phyloP scores from a whole-genome alignment of 2,797 vertebrate genomes.

The Premnoplex brunnescens region DNA sequence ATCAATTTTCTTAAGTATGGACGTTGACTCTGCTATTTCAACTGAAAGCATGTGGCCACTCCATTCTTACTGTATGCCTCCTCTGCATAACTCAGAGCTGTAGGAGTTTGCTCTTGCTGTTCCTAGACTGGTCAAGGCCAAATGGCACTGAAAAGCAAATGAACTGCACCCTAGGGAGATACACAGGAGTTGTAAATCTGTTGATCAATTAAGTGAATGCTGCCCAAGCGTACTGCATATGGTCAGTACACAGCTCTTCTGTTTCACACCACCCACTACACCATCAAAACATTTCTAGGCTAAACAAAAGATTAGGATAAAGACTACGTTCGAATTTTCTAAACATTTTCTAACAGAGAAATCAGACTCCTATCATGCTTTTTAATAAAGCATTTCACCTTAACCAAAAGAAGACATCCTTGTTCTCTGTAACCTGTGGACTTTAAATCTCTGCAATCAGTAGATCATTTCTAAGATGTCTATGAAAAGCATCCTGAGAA shows the following conservation, averaged over 20 bases:
- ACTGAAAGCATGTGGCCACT: background rate
- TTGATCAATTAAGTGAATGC: background rate
- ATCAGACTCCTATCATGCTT: background rate
- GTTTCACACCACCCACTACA: background rate
- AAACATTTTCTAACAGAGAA: background rate
- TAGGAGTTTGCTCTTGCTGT: background rate
- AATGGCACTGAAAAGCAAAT: background rate
- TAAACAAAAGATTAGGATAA: background rate
- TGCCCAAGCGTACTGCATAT: background rate
- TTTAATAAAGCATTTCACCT: background rate
- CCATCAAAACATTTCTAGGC: background rate
- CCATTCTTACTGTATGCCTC: background rate
- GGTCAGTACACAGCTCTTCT: background rate
- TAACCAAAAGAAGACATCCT: background rate
- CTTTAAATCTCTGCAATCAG: background rate
- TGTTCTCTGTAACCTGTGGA: background rate
- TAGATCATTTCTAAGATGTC: background rate
- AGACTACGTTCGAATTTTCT: background rate
- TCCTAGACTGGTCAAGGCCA: background rate
- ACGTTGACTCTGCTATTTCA: background rate
- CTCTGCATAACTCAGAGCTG: background rate
- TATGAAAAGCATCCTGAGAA: background rate
- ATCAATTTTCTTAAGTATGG: slow-evolving; percentile 1
- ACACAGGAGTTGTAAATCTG: background rate
- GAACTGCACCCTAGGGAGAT: background rate